Evolutionary conservation across 2,113 vertebrate genomes (phyloP), one percentile per base, ranked within the genome.

Genomic region (Litocranius walleri): DNA sequence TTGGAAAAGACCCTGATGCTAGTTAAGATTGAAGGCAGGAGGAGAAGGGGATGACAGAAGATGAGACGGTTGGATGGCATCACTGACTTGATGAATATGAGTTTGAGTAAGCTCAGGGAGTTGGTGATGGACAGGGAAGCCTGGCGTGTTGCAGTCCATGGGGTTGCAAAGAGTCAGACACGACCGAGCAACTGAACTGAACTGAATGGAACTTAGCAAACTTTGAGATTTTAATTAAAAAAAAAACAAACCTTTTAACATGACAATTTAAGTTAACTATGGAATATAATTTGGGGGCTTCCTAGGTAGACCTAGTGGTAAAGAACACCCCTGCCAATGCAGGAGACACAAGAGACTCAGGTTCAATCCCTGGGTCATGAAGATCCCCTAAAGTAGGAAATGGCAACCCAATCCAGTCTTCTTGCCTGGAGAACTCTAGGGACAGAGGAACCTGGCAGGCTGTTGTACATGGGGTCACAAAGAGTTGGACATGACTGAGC

Each of bases 61-160:
- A 23, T 40, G 67, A 23, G 67, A 71, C 0, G 4, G 67, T 71
- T 71, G n/a, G n/a, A 71, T 23, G n/a, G 67, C 67, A 71, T 71
- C n/a, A 40, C 67, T 12, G 67, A 23, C n/a, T 23, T 23, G 10
- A 40, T 40, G 19, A 40, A 71, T 10, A 23, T 2, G 0, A 71
- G n/a, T 71, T 3, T 71, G 67, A 71, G 19, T 12, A 71, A 40
- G n/a, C 67, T 71, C 1, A 1, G 10, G n/a, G 19, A 71, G 67
- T 40, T 40, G 67, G n/a, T 23, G 67, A 40, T 40, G 19, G 9
- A 40, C 19, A 71, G 67, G 67, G n/a, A 40, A 6, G n/a, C n/a
- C 19, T 71, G 67, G n/a, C 2, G 0, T 40, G n/a, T 10, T 71
- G 19, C 5, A 40, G n/a, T 71, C n/a, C 10, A 71, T 23, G 67